phyloP scores from a whole-genome alignment of 2,888 invertebrate species.

The Rhamphomyia laevipes region DNA sequence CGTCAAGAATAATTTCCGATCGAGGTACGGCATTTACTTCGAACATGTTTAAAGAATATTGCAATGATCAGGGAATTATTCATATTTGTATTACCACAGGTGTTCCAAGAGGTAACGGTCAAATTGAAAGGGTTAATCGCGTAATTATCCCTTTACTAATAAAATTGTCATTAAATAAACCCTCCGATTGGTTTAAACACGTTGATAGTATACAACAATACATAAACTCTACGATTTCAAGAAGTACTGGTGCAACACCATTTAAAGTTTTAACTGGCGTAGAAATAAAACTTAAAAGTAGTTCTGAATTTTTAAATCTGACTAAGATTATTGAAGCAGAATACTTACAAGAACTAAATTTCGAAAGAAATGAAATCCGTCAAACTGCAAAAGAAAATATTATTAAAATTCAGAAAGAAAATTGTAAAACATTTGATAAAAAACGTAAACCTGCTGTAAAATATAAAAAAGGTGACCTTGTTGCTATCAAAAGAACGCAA shows the following conservation, averaged over 20 bases:
- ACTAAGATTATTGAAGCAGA: too few species aligned
- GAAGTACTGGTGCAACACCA: conserved; percentile 23
- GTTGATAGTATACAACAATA: too few species aligned
- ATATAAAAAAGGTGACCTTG: conserved; percentile 7
- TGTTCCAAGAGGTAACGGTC: conserved; percentile 28
- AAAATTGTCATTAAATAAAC: conserved; percentile 12
- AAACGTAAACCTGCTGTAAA: conserved; percentile 1
- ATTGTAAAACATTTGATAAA: conserved; percentile 4
- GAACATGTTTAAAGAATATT: conserved; percentile 23
- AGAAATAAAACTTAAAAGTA: background rate
- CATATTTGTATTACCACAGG: conserved; percentile 24
- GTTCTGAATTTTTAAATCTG: too few species aligned
- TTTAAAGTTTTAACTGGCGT: conserved; percentile 14
- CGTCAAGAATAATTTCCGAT: conserved; percentile 26
- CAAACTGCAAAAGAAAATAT: conserved; percentile 8
- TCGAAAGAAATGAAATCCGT: conserved; percentile 6
- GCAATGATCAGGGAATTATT: conserved; percentile 18
- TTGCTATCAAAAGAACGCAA: conserved; percentile 13
- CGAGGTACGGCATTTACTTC: conserved; percentile 30
- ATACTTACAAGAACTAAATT: background rate
- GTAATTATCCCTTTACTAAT: conserved; percentile 24
- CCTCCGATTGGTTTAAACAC: too few species aligned
- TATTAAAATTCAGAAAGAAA: conserved; percentile 6
- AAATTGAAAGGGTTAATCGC: conserved; percentile 24
- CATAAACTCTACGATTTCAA: conserved; percentile 12